Evolutionary conservation across 1,140 invertebrate species (phyloP), one percentile per base, ranked within the genome.

Genomic region (Heliconius hermathena): DNA sequence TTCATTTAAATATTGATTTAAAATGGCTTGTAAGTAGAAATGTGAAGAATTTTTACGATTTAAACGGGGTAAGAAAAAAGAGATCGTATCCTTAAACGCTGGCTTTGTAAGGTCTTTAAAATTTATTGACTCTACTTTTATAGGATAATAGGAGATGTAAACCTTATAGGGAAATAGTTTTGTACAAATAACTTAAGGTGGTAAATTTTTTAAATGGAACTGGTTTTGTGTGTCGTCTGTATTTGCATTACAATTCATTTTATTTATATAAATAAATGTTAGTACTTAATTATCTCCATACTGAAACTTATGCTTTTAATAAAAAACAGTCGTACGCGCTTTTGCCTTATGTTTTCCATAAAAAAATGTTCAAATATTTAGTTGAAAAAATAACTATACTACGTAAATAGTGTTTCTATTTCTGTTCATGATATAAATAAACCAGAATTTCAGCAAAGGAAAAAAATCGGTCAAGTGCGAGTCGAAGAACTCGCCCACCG

Each of bases 11-110:
- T 93, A 94, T 93, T 93, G 91, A 92, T 92, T 91, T 90, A 87
- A 91, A 89, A 87, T 92, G 86, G 81, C 90, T 89, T 83, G 90
- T 93, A 93, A 91, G 92, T 90, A 87, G 85, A 89, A 90, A 94
- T 91, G 89, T 85, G 73, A 77, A 82, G 89, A 89, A 94, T 93
- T 91, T 92, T 92, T 94, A 93, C 91, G 91, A 94, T 92, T 91
- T 84, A 85, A 87, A 84, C 81, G 84, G 85, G 41, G 82, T 85
- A 89, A 89, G 87, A 83, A 84, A 83, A 80, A 86, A 83, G 71
- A 74, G 38, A 16, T 66, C 49, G 74, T 72, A 77, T 60, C 76
- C 73, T 41, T 81, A 74, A 81, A 76, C 71, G 52, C 20, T 54
- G 29, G 80, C 76, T 73, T 78, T 74, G 76, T 78, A 78, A 76